Evolutionary conservation across 2,797 vertebrate species (phyloP).

Genomic region (Anisognathus igniventris): DNA sequence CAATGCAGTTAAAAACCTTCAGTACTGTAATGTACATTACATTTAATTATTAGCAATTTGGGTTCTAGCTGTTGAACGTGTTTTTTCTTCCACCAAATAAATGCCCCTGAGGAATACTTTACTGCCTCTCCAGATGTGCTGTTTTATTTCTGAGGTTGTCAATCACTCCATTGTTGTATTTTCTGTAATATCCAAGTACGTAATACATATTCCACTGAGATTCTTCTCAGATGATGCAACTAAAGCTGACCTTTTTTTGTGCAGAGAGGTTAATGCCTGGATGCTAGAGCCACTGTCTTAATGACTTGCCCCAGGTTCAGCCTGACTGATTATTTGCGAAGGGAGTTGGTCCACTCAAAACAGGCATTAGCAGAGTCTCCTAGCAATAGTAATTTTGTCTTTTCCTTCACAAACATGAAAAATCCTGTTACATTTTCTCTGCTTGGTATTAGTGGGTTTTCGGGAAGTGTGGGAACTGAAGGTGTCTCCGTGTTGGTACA

Average conservation of each 20-base stretch:
- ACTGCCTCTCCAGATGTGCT: neutral
- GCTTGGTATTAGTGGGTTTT: neutral
- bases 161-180: neutral
- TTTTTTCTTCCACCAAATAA: neutral
- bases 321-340: neutral
- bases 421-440: neutral
- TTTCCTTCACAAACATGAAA: neutral
- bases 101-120: neutral
- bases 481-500: fast-evolving
- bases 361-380: neutral
- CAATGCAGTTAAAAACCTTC: neutral
- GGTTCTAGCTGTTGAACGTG: neutral
- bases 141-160: neutral
- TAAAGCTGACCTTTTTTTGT: neutral
- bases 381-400: neutral
- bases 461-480: fast-evolving
- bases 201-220: neutral
- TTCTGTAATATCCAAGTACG: neutral
- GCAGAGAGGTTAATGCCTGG: neutral
- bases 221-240: neutral
- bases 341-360: neutral
- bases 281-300: neutral
- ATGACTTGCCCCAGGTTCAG: neutral
- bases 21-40: neutral
- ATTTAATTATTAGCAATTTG: neutral